A percentile compares a stretch with the other conserved stretches of the same genome.
These are phyloP conservation scores for Muraenolepis orangiensis DNA, from an alignment of 2,797 vertebrate species.

Conservation along the genomic window DNA sequence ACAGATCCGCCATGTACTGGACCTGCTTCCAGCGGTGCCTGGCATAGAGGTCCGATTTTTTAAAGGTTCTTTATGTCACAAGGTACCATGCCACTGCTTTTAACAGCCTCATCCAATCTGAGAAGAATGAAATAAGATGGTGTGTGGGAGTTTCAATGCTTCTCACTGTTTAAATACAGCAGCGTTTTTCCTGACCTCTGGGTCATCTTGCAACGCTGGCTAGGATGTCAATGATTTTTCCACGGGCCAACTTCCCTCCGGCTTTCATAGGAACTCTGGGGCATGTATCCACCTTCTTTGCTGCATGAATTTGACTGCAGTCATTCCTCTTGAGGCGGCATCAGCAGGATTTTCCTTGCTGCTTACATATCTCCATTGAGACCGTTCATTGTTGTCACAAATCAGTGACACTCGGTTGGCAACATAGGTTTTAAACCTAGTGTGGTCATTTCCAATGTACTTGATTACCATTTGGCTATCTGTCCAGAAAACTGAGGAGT, in stretches of 20 bases:
- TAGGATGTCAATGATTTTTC: background rate
- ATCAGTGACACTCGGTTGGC: background rate
- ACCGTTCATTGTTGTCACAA: background rate
- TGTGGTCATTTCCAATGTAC: too few relatives aligned
- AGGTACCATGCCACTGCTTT: background rate
- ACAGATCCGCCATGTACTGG: too few relatives aligned
- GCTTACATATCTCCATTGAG: background rate
- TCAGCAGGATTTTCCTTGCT: background rate
- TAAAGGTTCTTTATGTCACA: too few relatives aligned
- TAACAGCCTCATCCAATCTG: background rate
- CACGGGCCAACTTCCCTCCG: background rate
- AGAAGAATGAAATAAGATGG: background rate
- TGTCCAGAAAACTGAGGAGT: too few relatives aligned
- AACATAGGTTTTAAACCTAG: too few relatives aligned
- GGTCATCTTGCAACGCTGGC: background rate
- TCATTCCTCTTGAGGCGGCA: background rate
- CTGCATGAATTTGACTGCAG: background rate
- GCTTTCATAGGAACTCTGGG: background rate
- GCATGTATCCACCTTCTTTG: background rate
- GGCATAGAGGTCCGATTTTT: too few relatives aligned
- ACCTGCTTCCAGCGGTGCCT: too few relatives aligned
- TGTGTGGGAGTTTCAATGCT: background rate
- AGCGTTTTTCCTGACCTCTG: background rate
- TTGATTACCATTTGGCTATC: too few relatives aligned
- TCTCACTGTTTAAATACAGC: background rate